Base-by-base conservation (phyloP, 2,888 invertebrate genomes). In the Drosophila parthenogenetica region DNA sequence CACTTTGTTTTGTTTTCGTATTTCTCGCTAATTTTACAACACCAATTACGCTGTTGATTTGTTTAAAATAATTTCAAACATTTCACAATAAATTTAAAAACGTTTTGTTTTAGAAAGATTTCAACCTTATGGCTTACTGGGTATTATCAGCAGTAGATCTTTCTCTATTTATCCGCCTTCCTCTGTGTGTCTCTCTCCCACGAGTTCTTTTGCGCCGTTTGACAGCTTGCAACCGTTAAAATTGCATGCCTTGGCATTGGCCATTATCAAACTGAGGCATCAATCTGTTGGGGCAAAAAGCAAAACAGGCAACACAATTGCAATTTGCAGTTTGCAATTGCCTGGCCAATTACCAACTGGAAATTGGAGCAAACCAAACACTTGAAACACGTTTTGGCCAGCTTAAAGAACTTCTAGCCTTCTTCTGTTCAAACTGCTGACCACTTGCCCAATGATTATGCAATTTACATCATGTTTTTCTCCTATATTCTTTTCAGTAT, bases 181-280 rank as follows among this genome's bases (percentile, higher is more conserved):
- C 3, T 19, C 19, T 11, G 5, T 42, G 19, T 46, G 0, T 50
- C 39, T 60, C 45, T 45, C 43, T 51, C 53, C 40, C 48, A 16
- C 64, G 2, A 32, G 42, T 14, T 35, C 43, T 49, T 43, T 43
- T 29, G 7, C 58, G 45, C 39, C 48, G 69, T 69, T 65, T 68
- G 78, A 74, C 74, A 77, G 68, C 75, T 39, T 55, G 71, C 71
- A 80, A 85, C 85, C 88, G 85, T 86, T 85, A 85, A 88, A 86
- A 85, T 86, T 87, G 81, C 81, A 79, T 72, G 77, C 70, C 81
- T 79, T 75, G 77, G 73, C 70, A 70, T 60, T 78, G 78, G 80
- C 74, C 70, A 85, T 86, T 86, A 85, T 87, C 88, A 77, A 80
- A 77, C 78, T 83, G 76, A 80, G 81, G 83, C 86, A 82, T 86